Evolutionary conservation across 2,888 invertebrate genomes (phyloP).

Genomic region (Phragmatobia fuliginosa): DNA sequence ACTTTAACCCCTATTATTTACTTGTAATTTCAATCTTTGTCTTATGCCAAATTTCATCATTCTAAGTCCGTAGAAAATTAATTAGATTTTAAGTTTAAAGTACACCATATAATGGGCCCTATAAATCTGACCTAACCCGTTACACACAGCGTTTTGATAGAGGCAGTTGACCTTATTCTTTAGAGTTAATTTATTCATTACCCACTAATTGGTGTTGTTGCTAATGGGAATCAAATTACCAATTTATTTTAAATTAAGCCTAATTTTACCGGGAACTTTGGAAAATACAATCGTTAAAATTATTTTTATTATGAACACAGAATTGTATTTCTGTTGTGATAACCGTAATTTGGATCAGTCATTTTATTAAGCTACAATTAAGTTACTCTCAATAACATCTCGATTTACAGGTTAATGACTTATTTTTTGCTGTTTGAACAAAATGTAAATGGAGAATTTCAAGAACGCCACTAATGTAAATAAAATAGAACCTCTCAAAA

Average conservation of each 20-base stretch:
- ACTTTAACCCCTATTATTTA: neutral
- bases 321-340: conserved; percentile 3
- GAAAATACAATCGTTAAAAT: neutral
- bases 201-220: conserved; percentile 16
- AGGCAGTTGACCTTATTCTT: conserved; percentile 14
- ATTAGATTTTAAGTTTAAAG: neutral
- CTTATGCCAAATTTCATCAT: neutral
- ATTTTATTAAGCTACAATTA: conserved; percentile 13
- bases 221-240: conserved; percentile 16
- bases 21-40: neutral
- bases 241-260: conserved; percentile 17
- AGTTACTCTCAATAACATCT: conserved; percentile 2
- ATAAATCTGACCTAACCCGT: neutral
- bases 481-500: neutral
- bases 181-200: conserved; percentile 21
- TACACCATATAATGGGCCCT: neutral
- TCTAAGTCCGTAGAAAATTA: neutral
- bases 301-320: conserved; percentile 3
- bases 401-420: conserved; percentile 11
- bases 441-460: neutral
- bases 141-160: conserved; percentile 1
- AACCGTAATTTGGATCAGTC: conserved; percentile 10
- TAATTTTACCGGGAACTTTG: conserved; percentile 14
- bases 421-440: conserved; percentile 1
- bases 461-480: neutral